Percentiles rank a stretch among this genome's conserved stretches.
Evolutionary conservation across 2,113 vertebrate species (phyloP).

Genomic region (Larimichthys polyactis): DNA sequence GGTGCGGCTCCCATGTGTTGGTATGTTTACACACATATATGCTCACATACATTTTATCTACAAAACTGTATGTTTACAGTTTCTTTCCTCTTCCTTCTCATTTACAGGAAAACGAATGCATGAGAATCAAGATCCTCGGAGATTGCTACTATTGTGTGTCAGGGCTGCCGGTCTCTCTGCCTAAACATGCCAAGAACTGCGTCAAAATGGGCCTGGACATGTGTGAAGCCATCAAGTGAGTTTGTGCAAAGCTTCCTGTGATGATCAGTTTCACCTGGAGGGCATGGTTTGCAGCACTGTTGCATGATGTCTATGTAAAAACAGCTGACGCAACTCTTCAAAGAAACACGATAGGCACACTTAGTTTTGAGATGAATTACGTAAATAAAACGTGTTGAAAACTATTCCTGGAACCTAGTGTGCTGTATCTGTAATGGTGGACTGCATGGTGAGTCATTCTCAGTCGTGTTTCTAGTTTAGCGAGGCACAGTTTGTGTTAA

Average conservation of each 20-base stretch:
- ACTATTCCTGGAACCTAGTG: slow-evolving; percentile 2
- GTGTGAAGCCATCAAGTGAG: slow-evolving; percentile 99
- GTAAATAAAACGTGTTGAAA: neutral
- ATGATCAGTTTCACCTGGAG: too few species aligned
- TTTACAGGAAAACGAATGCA: slow-evolving; percentile 96
- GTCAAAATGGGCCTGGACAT: slow-evolving; percentile 99
- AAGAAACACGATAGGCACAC: neutral
- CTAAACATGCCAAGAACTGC: slow-evolving; percentile 96
- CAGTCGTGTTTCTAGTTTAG: neutral
- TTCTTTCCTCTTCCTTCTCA: neutral
- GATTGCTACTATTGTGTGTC: slow-evolving; percentile 99
- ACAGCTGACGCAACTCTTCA: neutral
- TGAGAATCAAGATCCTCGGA: slow-evolving; percentile 99
- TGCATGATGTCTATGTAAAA: too few species aligned
- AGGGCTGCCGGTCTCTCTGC: slow-evolving; percentile 94
- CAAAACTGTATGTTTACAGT: neutral
- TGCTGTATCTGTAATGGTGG: neutral
- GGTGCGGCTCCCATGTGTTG: neutral
- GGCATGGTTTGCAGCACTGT: too few species aligned
- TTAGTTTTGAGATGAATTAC: neutral
- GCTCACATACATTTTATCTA: neutral
- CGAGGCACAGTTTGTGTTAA: neutral
- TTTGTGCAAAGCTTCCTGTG: slow-evolving; percentile 32
- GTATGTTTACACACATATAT: neutral
- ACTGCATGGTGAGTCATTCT: neutral